These are phyloP conservation scores for Meriones psammophilus DNA, from an alignment of 2,797 vertebrate species.

Conservation along the genomic window DNA sequence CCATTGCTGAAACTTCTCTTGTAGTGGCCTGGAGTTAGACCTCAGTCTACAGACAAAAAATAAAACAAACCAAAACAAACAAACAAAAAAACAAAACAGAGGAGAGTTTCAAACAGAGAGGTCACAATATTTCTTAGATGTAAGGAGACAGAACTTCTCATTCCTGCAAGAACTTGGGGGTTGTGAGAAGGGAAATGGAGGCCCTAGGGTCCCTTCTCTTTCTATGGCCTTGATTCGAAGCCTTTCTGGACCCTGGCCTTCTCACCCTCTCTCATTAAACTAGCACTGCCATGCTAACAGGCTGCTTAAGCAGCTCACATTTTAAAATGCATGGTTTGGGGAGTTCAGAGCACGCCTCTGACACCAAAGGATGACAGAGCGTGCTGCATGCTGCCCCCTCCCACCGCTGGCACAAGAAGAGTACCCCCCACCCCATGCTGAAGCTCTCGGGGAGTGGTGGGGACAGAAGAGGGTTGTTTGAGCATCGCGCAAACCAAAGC, in stretches of 20 bases:
- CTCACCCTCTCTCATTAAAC: not conserved
- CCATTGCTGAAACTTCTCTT: not conserved
- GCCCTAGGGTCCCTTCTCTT: not conserved
- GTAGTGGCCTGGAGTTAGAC: not conserved
- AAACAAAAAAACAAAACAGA: too few species aligned
- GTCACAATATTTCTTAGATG: too few species aligned
- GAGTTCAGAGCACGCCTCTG: not conserved
- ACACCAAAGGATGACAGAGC: not conserved
- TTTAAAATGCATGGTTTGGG: constrained; percentile 14
- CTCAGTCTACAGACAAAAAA: not conserved
- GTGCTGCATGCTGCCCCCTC: not conserved
- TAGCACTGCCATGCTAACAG: not conserved
- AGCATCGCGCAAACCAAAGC: not conserved
- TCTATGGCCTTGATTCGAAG: constrained; percentile 12
- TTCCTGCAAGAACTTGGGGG: not conserved
- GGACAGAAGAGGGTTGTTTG: not conserved
- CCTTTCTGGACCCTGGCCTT: not conserved
- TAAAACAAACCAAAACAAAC: too few species aligned
- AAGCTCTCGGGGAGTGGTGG: not conserved
- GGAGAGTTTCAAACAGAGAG: too few species aligned
- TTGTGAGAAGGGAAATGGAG: not conserved
- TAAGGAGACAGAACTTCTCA: too few species aligned
- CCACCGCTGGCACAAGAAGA: not conserved
- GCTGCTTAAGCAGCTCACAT: not conserved
- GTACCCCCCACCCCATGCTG: not conserved